A percentile compares a stretch with the other conserved stretches of the same genome.
Conservation (phyloP, 2,797 vertebrate species). For the Enteromius trimaculatus region DNA sequence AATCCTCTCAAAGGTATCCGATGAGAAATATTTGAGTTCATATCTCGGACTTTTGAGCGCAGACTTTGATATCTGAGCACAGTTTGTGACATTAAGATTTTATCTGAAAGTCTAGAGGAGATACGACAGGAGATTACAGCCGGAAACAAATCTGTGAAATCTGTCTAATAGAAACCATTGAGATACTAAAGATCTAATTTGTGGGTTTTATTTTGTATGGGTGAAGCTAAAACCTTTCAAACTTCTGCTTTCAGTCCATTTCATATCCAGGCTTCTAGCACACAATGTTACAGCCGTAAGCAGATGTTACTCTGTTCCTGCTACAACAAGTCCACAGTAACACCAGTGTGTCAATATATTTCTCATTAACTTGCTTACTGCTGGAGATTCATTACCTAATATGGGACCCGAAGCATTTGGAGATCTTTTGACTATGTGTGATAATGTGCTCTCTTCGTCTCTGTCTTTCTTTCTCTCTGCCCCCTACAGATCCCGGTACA, state of each 20-base stretch:
- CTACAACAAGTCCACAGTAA: slow-evolving; percentile 72
- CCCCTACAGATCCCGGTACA: slow-evolving; percentile 57
- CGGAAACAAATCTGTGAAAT: not conserved
- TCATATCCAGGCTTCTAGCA: slow-evolving; percentile 24
- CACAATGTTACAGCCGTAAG: slow-evolving; percentile 21
- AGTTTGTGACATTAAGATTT: not conserved
- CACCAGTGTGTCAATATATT: slow-evolving; percentile 87
- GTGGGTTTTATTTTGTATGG: not conserved
- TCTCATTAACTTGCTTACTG: slow-evolving; percentile 83
- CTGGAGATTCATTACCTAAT: slow-evolving; percentile 91
- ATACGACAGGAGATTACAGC: slow-evolving; percentile 6
- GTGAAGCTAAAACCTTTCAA: slow-evolving; percentile 1
- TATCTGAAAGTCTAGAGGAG: not conserved
- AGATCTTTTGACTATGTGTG: slow-evolving; percentile 95
- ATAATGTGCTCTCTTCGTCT: slow-evolving; percentile 82
- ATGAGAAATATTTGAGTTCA: not conserved
- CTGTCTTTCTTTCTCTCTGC: slow-evolving; percentile 56
- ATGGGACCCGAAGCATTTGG: slow-evolving; percentile 90
- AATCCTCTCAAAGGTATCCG: not conserved
- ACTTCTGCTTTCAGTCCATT: slow-evolving; percentile 22
- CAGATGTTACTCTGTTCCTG: slow-evolving; percentile 70
- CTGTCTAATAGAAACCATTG: not conserved
- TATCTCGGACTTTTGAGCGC: not conserved
- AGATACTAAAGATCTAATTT: not conserved
- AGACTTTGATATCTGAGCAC: not conserved